Conservation (phyloP, 2,797 vertebrate species). For the Megaceryle alcyon region DNA sequence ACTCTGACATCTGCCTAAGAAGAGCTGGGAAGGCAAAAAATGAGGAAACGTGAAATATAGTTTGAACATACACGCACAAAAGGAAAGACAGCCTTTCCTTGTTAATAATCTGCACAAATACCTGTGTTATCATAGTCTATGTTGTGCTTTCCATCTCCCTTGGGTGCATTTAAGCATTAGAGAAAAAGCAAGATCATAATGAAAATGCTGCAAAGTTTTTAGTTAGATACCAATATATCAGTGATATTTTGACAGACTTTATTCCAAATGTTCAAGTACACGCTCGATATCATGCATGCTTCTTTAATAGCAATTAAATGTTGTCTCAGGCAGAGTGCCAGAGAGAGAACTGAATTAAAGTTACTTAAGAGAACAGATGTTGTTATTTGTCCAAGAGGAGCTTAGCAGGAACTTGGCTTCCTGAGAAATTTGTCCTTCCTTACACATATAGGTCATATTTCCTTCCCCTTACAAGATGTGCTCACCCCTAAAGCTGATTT, state of each 20-base stretch:
- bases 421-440: neutral
- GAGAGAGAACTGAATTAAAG: neutral
- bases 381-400: neutral
- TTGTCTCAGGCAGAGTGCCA: neutral
- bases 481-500: too few relatives aligned
- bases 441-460: rapidly evolving
- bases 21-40: neutral
- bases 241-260: neutral
- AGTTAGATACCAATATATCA: neutral
- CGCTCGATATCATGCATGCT: neutral
- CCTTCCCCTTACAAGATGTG: too few relatives aligned
- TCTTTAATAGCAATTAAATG: neutral
- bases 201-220: neutral
- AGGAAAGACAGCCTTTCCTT: neutral
- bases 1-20: neutral
- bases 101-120: neutral
- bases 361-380: neutral
- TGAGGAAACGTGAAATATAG: neutral
- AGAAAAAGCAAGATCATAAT: neutral
- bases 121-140: neutral
- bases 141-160: neutral
- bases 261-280: neutral
- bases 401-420: neutral
- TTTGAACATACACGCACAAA: neutral
- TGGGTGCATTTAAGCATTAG: neutral